Evolutionary conservation across 2,113 vertebrate genomes (phyloP), one percentile per base, ranked within the genome.

Genomic region (Gallinago media): DNA sequence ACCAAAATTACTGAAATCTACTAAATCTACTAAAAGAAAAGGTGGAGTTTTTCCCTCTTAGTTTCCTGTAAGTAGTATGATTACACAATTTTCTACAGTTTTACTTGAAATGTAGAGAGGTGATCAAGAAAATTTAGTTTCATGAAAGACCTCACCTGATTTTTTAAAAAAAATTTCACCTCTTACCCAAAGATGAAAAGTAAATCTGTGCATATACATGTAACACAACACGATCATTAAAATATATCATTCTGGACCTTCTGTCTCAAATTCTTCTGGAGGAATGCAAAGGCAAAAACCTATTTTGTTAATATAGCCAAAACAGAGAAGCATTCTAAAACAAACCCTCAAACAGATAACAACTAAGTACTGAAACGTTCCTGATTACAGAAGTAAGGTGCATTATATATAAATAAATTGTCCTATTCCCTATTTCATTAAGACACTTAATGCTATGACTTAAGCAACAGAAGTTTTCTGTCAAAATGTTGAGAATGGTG

Each of bases 81-180:
- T 29, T 82, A 36, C 10, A 36, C 8, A 29, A 20, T 62, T 92
- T 85, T 49, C 20, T 79, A 19, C 14, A 29, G 1, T 47, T 82
- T 25, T 68, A 16, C 12, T 65, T 82, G 10, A 75, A 85, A 75
- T 6, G 5, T 23, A 23, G 4, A 74, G 8, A 10, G 11, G 9
- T 31, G 14, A 56, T 4, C 1, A 85, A 56, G 21, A 74, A 42
- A 25, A 90, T 10, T 42, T 63, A 15, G 2, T 42, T 47, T 80
- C 25, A 31, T 49, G 12, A 17, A 77, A 67, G 38, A 85, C 6
- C 6, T 67, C 29, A 54, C 7, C 3, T 11, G 7, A 25, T 7
- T 32, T 3, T 50, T 89, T 61, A 5, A 13, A 42, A 1, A 9
- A 7, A 17, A 17, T 12, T 7, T 5, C 1, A 2, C 9, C 10